These are phyloP conservation scores for Schrankia costaestrigalis DNA, from an alignment of 2,888 invertebrate species.

Conservation along the genomic window DNA sequence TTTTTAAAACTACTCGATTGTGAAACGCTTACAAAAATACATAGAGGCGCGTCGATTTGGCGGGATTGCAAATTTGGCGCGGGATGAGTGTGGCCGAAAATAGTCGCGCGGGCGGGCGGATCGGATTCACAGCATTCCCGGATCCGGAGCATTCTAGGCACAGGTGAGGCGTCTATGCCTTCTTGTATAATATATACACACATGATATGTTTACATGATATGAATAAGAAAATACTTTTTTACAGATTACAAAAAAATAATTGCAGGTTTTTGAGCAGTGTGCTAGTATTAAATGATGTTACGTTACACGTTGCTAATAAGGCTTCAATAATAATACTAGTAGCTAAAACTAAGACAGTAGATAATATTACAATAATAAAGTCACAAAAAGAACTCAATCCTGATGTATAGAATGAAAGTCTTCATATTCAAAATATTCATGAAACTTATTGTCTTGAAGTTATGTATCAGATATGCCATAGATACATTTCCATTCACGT, in stretches of 20 bases:
- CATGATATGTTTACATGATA: not conserved
- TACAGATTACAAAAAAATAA: too few species aligned
- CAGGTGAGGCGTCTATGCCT: constrained; percentile 34
- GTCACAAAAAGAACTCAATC: too few species aligned
- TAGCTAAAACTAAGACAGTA: too few species aligned
- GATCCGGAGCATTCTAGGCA: constrained; percentile 48
- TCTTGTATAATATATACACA: not conserved
- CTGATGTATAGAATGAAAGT: too few species aligned
- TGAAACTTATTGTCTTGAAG: not conserved
- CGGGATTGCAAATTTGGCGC: constrained; percentile 79
- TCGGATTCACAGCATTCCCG: constrained; percentile 75
- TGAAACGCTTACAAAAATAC: constrained; percentile 76
- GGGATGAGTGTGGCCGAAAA: constrained; percentile 67
- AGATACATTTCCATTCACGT: too few species aligned
- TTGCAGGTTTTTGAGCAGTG: too few species aligned
- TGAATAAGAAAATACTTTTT: not conserved
- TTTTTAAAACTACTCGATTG: constrained; percentile 58
- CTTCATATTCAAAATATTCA: too few species aligned
- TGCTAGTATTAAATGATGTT: too few species aligned
- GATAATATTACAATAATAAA: not conserved
- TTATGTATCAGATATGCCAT: too few species aligned
- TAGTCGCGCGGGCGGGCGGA: constrained; percentile 66
- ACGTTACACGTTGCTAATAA: too few species aligned
- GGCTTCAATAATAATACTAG: too few species aligned
- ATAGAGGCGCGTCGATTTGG: constrained; percentile 70